These are phyloP conservation scores for Thelaira solivaga DNA, from an alignment of 2,888 invertebrate genomes.

Conservation along the genomic window DNA sequence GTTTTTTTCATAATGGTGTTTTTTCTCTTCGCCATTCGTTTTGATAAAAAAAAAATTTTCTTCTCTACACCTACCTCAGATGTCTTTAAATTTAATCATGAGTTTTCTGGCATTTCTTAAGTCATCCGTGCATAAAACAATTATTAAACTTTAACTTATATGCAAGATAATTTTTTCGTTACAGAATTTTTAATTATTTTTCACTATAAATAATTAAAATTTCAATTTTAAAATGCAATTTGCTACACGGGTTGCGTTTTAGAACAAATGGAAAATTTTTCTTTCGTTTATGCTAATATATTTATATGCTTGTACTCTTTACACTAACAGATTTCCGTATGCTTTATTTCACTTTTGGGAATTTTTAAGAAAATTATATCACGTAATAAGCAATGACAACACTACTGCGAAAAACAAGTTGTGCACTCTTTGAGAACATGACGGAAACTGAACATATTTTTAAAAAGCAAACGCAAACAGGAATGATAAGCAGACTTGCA, in stretches of 20 bases:
- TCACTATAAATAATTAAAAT: constrained; percentile 58
- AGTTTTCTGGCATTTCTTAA: constrained; percentile 79
- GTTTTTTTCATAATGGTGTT: background rate
- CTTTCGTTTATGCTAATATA: constrained; percentile 32
- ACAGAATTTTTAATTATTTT: constrained; percentile 56
- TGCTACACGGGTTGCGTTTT: constrained; percentile 42
- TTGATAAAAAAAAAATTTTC: constrained; percentile 14
- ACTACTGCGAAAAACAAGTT: constrained; percentile 46
- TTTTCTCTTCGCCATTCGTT: constrained; percentile 2
- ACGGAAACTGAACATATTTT: constrained; percentile 68
- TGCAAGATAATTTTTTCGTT: constrained; percentile 20
- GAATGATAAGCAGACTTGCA: too few species aligned
- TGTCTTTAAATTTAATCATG: constrained; percentile 79
- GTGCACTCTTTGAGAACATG: constrained; percentile 66
- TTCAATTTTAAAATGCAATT: constrained; percentile 53
- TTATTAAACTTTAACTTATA: constrained; percentile 63
- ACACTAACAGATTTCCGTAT: constrained; percentile 59
- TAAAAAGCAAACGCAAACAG: constrained; percentile 48
- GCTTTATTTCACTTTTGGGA: constrained; percentile 52
- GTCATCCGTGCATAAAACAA: constrained; percentile 79
- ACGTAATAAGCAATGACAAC: constrained; percentile 51
- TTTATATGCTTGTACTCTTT: constrained; percentile 57
- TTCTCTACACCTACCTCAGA: constrained; percentile 79
- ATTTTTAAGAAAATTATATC: constrained; percentile 43
- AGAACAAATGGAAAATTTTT: constrained; percentile 57